Conservation (phyloP, 2,797 vertebrate genomes). For the Argyrosomus regius region DNA sequence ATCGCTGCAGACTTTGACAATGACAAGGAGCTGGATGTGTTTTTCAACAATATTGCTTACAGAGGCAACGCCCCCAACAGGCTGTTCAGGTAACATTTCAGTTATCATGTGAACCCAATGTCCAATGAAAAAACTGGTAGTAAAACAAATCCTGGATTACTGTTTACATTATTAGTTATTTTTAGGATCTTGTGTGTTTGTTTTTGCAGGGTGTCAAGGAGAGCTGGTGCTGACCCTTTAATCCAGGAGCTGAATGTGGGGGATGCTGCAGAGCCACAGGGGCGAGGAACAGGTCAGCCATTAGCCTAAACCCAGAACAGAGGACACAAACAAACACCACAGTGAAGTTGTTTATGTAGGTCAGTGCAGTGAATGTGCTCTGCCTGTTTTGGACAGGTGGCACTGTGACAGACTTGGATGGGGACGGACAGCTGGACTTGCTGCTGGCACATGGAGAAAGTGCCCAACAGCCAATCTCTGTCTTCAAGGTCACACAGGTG, state of each 20-base stretch:
- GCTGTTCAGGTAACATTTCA: slow-evolving; percentile 89
- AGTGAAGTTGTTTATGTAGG: background rate
- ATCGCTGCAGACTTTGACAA: slow-evolving; percentile 96
- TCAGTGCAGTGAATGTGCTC: slow-evolving; percentile 21
- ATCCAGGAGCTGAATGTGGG: slow-evolving; percentile 92
- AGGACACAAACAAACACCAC: background rate
- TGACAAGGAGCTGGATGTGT: slow-evolving; percentile 94
- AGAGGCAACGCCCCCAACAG: slow-evolving; percentile 89
- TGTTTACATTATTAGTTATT: background rate
- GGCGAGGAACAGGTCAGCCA: slow-evolving; percentile 93
- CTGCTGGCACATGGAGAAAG: slow-evolving; percentile 94
- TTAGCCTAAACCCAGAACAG: background rate
- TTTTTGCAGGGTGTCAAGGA: slow-evolving; percentile 87
- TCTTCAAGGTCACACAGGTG: slow-evolving; percentile 90
- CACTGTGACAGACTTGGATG: slow-evolving; percentile 92
- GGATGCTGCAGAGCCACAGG: slow-evolving; percentile 90
- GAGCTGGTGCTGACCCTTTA: slow-evolving; percentile 87
- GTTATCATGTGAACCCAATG: background rate
- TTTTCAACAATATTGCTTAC: slow-evolving; percentile 98
- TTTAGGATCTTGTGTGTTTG: background rate
- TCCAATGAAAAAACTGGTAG: background rate
- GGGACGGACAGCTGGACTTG: slow-evolving; percentile 93
- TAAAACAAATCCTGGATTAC: background rate
- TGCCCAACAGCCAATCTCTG: slow-evolving; percentile 91
- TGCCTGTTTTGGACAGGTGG: slow-evolving; percentile 84